Base-by-base conservation (phyloP, 2,888 invertebrate species). In the Selenia dentaria region DNA sequence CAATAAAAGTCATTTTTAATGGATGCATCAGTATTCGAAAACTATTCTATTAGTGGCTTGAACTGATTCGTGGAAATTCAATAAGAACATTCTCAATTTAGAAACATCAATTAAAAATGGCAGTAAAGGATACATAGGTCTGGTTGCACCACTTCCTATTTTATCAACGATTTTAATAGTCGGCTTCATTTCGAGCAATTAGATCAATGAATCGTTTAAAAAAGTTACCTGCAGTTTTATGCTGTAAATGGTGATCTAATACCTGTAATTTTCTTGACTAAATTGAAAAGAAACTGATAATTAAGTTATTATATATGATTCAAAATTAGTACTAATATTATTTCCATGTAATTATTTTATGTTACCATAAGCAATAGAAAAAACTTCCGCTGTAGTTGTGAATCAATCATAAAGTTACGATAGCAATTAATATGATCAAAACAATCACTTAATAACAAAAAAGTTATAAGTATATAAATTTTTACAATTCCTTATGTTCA, bases 91-190 rank as follows among this genome's bases (percentile, higher is more conserved):
- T 11, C 29, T 25, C 6, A 12, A 31, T 42, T 29, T 42, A 2
- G 28, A n/a, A 26, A 41, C 27, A n/a, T n/a, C n/a, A n/a, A n/a
- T n/a, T 27, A 6, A 24, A 24, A 33, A 13, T 9, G 4, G 16
- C 25, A n/a, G 10, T 14, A 25, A 22, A 40, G 35, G 46, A 40
- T 35, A 40, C 29, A 14, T 12, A 20, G 14, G 26, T 31, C 46
- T 39, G 46, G 46, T 40, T 46, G 26, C 35, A 20, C 40, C 35
- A 46, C 27, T 35, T 46, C 36, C 39, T 31, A 9, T 26, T 32
- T 9, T 24, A 16, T 18, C 22, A 8, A 22, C 6, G 2, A 8
- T 22, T 22, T 22, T 22, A 22, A 22, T 22, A 6, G 2, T 22
- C 8, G 6, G 22, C 22, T 22, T 6, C 6, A 8, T 5, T 22